Percentiles rank a stretch among this genome's conserved stretches.
Evolutionary conservation across 2,888 invertebrate species (phyloP).

Genomic region (Noctua janthe): DNA sequence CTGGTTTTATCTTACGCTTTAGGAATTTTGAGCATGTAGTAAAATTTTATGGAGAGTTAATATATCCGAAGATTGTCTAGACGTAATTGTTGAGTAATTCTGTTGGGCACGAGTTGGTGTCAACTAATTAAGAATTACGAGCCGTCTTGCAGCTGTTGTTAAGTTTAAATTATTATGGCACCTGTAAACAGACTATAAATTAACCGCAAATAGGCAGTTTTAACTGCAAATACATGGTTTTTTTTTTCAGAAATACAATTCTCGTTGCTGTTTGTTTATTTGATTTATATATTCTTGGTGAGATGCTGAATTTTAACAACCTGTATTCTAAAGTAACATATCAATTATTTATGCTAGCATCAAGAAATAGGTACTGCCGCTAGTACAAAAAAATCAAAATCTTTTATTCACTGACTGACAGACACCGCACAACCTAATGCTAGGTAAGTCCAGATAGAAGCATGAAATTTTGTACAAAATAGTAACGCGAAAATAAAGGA

Average conservation of each 20-base stretch:
- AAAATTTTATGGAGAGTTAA: slow-evolving; percentile 31
- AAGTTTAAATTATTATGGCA: not conserved
- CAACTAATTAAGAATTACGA: slow-evolving; percentile 1
- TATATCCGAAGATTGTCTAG: slow-evolving; percentile 1
- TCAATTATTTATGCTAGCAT: no score
- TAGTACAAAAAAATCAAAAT: not conserved
- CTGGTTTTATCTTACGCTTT: slow-evolving; percentile 42
- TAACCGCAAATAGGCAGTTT: not conserved
- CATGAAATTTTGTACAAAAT: no score
- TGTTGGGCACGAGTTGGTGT: not conserved
- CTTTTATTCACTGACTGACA: not conserved
- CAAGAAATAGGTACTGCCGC: no score
- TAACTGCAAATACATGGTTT: not conserved
- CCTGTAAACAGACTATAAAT: not conserved
- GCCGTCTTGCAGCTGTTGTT: not conserved
- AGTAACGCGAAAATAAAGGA: no score
- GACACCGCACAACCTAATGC: not conserved
- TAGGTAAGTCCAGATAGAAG: not conserved
- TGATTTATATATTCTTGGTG: not conserved
- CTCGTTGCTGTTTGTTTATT: not conserved
- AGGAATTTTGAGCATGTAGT: slow-evolving; percentile 46
- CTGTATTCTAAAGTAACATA: no score
- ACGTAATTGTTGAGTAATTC: slow-evolving; percentile 21
- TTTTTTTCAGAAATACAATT: not conserved
- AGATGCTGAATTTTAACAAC: not conserved